Evolutionary conservation across 2,888 invertebrate species (phyloP), one percentile per base, ranked within the genome.

Genomic region (Muschampia plurimacula): DNA sequence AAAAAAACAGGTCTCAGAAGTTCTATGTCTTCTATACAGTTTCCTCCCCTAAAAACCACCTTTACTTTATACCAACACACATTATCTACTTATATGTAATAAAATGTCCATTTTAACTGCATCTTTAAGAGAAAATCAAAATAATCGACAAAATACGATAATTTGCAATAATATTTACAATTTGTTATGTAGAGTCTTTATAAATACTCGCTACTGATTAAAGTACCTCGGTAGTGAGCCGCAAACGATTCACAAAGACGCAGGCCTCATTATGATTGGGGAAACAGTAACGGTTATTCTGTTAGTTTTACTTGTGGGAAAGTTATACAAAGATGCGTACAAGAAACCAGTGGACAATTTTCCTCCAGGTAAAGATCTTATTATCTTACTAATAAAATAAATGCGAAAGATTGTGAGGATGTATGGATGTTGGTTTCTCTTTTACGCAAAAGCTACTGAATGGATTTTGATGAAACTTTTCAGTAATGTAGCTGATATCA

Each of bases 281-380:
- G 77, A 81, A 68, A 3, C 87, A 72, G 77, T 91, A 79, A 81
- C 88, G 36, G 84, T 89, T 36, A 75, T 86, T 65, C 74, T 93
- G 59, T 80, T 95, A 69, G 77, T 90, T 7, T 72, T 76, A 15
- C 71, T 88, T 44, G 78, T 89, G 74, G 79, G 88, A 49, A 80
- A 83, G 60, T 78, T 84, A 32, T 89, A 89, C 74, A 83, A 91
- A 74, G 91, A 91, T 85, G 93, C 93, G 0, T 89, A 87, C 57
- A 88, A 86, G 52, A 90, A 87, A 77, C 94, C 95, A 0, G 7
- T n/a, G 22, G 80, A 86, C 1, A 95, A 95, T 73, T 95, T 95
- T 78, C 96, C 96, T 7, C 96, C 96, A 76, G 96, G 96, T 96
- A 87, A 89, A 7, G 6, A 39, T 4, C 7, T 39, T 22, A 22